Evolutionary conservation across 2,888 invertebrate species (phyloP), one percentile per base, ranked within the genome.

Genomic region (Colletes collaris): DNA sequence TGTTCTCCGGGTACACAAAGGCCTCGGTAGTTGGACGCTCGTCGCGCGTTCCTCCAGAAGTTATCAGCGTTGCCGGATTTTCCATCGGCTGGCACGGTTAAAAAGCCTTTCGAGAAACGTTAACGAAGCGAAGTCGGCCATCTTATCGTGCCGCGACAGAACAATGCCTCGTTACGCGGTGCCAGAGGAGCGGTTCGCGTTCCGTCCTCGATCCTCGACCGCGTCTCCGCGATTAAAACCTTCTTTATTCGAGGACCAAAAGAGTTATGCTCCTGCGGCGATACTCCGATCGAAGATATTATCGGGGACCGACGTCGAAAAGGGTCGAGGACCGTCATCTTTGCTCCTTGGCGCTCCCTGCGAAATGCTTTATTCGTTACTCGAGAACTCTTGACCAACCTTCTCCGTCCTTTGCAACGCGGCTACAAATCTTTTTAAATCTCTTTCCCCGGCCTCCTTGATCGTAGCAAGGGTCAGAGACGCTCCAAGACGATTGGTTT

Each of bases 91-190:
- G 40, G 16, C 40, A 37, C 37, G 60, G n/a, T 52, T 58, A 63
- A 65, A 81, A 76, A 53, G 58, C 44, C 60, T 65, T 58, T 80
- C 65, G 74, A 55, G 74, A 80, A 83, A 72, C 66, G 72, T 83
- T 83, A 83, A 83, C 75, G 73, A 83, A 82, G 81, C 75, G 52
- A 68, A 69, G 81, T 46, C 67, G 55, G 35, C 63, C 73, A 59
- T 40, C 75, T 81, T 81, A 81, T 83, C 80, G 69, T n/a, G 40
- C 35, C 65, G 13, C 60, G 69, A 76, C 74, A 72, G 80, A 83
- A 83, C 83, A 83, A 83, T 83, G 63, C 76, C 76, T 83, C 76
- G 74, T 83, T 83, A 83, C 66, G 68, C 62, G 53, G 65, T 27
- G 6, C 46, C 49, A 8, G 65, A 75, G 40, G 16, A 50, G 19